These are phyloP conservation scores for Manis pentadactyla DNA, from an alignment of 2,797 vertebrate genomes.

Conservation along the genomic window DNA sequence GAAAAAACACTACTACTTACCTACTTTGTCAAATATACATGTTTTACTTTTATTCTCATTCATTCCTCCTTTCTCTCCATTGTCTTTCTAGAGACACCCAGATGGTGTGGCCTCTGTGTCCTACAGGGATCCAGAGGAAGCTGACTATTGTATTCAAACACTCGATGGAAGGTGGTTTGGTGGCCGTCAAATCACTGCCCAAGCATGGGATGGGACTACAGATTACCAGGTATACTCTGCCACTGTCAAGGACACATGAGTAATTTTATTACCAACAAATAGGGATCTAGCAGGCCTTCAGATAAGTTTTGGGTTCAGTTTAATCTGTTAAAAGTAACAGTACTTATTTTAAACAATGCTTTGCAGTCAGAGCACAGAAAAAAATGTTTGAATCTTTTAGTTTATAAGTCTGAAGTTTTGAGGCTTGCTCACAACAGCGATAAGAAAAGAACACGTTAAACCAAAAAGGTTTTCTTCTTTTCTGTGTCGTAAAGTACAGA, in stretches of 20 bases:
- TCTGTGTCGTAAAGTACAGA: neutral
- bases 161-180: constrained; percentile 98
- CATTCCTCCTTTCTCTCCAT: neutral
- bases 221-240: constrained; percentile 94
- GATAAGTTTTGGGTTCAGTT: neutral
- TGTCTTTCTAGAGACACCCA: constrained; percentile 92
- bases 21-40: neutral
- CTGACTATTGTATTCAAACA: constrained; percentile 91
- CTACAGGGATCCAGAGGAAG: constrained; percentile 94
- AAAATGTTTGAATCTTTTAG: constrained; percentile 5
- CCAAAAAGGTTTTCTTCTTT: neutral
- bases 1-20: neutral
- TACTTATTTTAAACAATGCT: constrained; percentile 29
- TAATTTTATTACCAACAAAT: neutral
- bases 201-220: constrained; percentile 94
- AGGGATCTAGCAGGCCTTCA: neutral
- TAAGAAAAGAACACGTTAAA: constrained; percentile 25
- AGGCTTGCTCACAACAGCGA: constrained; percentile 23
- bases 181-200: constrained; percentile 93
- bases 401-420: constrained; percentile 16
- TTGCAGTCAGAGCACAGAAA: neutral
- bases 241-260: neutral
- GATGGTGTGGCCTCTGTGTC: constrained; percentile 96
- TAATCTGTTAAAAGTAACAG: neutral
- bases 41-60: constrained; percentile 37